Percentiles rank a stretch among this genome's conserved stretches.
These are phyloP conservation scores for Microtus richardsoni DNA, from an alignment of 2,113 vertebrate species.

Conservation along the genomic window DNA sequence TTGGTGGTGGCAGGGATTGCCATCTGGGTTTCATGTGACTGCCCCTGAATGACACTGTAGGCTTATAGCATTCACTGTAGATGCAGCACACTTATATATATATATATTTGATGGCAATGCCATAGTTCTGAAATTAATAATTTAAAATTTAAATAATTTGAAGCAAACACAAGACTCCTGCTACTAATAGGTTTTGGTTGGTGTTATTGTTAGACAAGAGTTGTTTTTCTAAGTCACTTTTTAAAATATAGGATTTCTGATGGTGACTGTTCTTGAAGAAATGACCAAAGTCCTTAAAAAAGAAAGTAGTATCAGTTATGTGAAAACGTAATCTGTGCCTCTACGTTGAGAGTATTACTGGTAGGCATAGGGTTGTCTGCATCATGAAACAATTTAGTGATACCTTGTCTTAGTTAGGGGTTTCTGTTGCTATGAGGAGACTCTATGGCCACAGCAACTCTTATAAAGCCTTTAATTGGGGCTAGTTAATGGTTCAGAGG, in stretches of 20 bases:
- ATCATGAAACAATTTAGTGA: background rate
- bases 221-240: conserved; percentile 20
- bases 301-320: background rate
- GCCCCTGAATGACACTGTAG: background rate
- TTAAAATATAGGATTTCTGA: background rate
- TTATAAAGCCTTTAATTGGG: background rate
- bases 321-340: background rate
- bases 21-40: background rate
- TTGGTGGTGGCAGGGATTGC: background rate
- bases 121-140: background rate
- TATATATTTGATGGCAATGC: background rate
- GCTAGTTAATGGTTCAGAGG: background rate
- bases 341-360: background rate
- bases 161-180: background rate
- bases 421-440: background rate
- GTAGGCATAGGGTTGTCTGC: background rate
- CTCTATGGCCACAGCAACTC: background rate
- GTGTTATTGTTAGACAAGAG: background rate
- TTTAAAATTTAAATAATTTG: background rate
- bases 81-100: background rate
- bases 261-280: conserved; percentile 6
- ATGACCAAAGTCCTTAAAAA: conserved; percentile 21
- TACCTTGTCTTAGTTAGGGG: background rate
- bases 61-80: background rate
- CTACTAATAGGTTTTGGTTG: background rate